These are phyloP conservation scores for Leuciscus waleckii DNA, from an alignment of 2,797 vertebrate species.

Conservation along the genomic window DNA sequence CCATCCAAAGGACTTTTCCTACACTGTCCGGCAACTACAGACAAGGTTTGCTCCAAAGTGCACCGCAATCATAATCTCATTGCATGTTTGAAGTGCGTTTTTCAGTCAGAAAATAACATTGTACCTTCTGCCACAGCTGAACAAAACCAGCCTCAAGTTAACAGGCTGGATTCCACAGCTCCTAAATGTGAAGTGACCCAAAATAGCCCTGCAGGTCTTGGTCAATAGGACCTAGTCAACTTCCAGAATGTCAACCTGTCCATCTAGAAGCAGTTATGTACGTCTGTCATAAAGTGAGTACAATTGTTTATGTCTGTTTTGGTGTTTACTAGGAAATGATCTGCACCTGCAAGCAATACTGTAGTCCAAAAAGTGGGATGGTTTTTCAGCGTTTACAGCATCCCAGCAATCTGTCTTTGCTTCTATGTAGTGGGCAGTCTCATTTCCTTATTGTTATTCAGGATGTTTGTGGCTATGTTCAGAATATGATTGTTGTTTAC, in stretches of 20 bases:
- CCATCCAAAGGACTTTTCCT: slow-evolving; percentile 12
- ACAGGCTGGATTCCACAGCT: background rate
- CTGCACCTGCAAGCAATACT: background rate
- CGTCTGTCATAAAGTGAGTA: background rate
- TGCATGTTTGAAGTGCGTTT: background rate
- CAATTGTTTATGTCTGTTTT: slow-evolving; percentile 3
- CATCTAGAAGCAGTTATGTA: background rate
- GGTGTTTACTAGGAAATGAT: background rate
- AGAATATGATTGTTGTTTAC: background rate
- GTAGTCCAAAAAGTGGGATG: background rate
- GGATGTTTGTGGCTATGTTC: background rate
- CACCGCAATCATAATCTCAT: background rate
- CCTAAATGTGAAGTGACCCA: background rate
- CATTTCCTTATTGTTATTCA: background rate
- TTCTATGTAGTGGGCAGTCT: background rate
- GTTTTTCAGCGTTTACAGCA: background rate
- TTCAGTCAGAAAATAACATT: background rate
- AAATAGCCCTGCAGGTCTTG: background rate
- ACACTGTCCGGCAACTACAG: background rate
- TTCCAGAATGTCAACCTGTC: background rate
- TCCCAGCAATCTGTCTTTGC: background rate
- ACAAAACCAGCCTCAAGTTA: slow-evolving; percentile 3
- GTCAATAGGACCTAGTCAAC: background rate
- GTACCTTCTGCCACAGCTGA: background rate
- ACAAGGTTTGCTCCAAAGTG: background rate